These are phyloP conservation scores for honey bee (Apis mellifera) DNA, from an alignment of 1,140 invertebrate species.

Conservation along the genomic window Amel_HAv3.1 CM009931.2:16823001-16823500, in stretches of 20 bases:
- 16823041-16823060: not conserved
- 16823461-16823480: too few species aligned
- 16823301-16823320: not conserved
- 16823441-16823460: too few species aligned
- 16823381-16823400: too few species aligned
- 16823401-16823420: too few species aligned
- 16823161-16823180: not conserved
- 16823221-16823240: not conserved
- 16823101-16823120: too few species aligned
- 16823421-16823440: too few species aligned
- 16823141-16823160: too few species aligned
- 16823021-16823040: conserved; percentile 12
- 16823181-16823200: not conserved
- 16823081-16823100: too few species aligned
- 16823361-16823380: not conserved
- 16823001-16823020: conserved; percentile 21
- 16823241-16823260: not conserved
- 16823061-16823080: not conserved
- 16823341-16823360: not conserved
- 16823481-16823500: too few species aligned
- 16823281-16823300: not conserved
- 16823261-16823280: not conserved
- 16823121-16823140: too few species aligned
- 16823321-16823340: not conserved
- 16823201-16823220: not conserved